phyloP scores from a whole-genome alignment of 2,888 invertebrate genomes.

The Pandemis cinnamomeana region DNA sequence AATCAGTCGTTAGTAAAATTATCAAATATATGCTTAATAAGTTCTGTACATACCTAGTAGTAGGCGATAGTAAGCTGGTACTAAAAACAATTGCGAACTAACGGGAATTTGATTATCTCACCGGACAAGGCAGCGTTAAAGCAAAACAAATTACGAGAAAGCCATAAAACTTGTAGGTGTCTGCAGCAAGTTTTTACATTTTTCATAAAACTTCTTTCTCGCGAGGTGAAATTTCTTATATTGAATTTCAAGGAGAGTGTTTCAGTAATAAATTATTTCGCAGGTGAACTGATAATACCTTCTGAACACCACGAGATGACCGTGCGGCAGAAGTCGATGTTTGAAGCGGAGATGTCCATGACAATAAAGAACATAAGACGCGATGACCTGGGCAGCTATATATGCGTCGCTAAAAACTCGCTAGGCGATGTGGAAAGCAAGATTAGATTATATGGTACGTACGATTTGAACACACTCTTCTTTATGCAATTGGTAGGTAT shows the following conservation, averaged over 20 bases:
- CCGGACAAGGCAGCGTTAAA: constrained; percentile 72
- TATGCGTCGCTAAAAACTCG: constrained; percentile 94
- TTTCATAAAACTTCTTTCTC: constrained; percentile 80
- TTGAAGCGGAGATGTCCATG: constrained; percentile 93
- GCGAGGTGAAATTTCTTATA: constrained; percentile 81
- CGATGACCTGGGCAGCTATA: constrained; percentile 92
- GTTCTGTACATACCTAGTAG: neutral
- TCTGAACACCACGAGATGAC: constrained; percentile 92
- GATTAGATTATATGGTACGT: constrained; percentile 93
- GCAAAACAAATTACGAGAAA: constrained; percentile 81
- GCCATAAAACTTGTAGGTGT: constrained; percentile 81
- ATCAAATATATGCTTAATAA: neutral
- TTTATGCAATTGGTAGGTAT: too few relatives aligned
- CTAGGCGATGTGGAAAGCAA: constrained; percentile 95
- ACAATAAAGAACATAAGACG: constrained; percentile 91
- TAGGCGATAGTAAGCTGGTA: neutral
- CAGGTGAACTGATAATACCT: constrained; percentile 94
- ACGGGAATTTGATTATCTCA: constrained; percentile 66
- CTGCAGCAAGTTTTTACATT: constrained; percentile 81
- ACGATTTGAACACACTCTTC: neutral
- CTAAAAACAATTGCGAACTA: constrained; percentile 27
- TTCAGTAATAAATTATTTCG: constrained; percentile 73
- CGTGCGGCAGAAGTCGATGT: constrained; percentile 89
- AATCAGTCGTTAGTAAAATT: neutral
- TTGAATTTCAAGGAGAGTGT: constrained; percentile 80